phyloP scores from a whole-genome alignment of 92 coral and sea anemone species.

The Parazoanthus atlanticus region DNA sequence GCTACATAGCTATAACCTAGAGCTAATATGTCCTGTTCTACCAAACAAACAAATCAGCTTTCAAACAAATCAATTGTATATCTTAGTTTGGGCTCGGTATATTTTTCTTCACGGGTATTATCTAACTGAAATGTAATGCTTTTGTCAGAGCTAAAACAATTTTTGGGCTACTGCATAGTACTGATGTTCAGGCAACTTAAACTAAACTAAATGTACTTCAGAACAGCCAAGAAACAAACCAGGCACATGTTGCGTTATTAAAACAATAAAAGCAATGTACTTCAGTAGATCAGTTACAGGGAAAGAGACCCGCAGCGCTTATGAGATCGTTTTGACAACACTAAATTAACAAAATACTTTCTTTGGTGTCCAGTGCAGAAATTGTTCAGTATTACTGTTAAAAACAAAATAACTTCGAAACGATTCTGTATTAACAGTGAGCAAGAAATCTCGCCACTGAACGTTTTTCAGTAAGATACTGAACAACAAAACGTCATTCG shows the following conservation, averaged over 20 bases:
- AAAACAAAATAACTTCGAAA: no score
- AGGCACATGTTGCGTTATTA: no score
- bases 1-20: no score
- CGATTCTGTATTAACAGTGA: not conserved
- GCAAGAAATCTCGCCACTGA: not conserved
- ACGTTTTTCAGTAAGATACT: no score
- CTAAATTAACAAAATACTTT: no score
- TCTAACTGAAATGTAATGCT: not conserved
- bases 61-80: not conserved
- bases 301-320: not conserved
- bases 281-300: not conserved
- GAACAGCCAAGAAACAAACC: not conserved
- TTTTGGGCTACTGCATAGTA: not conserved
- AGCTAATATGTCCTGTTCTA: not conserved
- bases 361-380: not conserved
- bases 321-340: not conserved
- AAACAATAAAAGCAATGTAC: not conserved
- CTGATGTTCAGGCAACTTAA: not conserved
- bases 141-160: not conserved
- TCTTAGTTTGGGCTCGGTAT: no score
- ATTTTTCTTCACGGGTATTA: no score
- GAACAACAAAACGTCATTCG: not conserved
- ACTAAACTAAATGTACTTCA: not conserved
- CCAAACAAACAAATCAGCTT: not conserved
- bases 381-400: not conserved